Percentiles rank a stretch among this genome's conserved stretches.
These are phyloP conservation scores for Echeneis naucrates DNA, from an alignment of 2,797 vertebrate species.

Conservation along the genomic window DNA sequence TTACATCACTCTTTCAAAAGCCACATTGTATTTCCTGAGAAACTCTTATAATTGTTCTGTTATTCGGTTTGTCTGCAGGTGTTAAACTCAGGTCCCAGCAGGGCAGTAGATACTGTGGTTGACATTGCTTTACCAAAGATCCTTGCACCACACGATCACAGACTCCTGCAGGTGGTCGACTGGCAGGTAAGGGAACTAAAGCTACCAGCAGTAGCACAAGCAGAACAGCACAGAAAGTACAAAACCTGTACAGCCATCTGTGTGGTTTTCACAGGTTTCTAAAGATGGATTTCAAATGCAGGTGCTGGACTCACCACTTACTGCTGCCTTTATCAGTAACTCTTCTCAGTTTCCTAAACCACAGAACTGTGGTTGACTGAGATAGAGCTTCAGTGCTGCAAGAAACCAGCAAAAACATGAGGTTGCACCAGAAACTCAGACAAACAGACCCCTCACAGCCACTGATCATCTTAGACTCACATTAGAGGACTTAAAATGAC, in stretches of 20 bases:
- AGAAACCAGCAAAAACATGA: neutral
- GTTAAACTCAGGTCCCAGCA: conserved; percentile 91
- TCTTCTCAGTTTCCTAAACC: neutral
- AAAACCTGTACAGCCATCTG: neutral
- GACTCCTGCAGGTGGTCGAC: conserved; percentile 87
- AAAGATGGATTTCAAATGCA: neutral
- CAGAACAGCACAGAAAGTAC: neutral
- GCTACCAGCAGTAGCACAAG: neutral
- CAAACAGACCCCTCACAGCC: neutral
- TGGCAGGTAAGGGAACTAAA: conserved; percentile 85
- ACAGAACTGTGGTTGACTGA: neutral
- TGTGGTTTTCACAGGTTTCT: neutral
- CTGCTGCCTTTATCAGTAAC: neutral
- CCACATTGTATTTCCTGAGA: neutral
- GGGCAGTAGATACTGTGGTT: conserved; percentile 86
- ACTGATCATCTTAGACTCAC: neutral
- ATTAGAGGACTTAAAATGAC: neutral
- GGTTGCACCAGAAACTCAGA: too few species aligned
- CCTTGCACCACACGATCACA: conserved; percentile 82
- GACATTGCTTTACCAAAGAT: conserved; percentile 89
- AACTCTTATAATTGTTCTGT: neutral
- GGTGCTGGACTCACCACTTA: neutral
- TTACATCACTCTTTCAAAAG: neutral
- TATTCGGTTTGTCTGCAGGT: conserved; percentile 81
- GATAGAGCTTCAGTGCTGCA: neutral